Evolutionary conservation across 2,888 invertebrate genomes (phyloP).

Genomic region (Leptinotarsa haldemani): DNA sequence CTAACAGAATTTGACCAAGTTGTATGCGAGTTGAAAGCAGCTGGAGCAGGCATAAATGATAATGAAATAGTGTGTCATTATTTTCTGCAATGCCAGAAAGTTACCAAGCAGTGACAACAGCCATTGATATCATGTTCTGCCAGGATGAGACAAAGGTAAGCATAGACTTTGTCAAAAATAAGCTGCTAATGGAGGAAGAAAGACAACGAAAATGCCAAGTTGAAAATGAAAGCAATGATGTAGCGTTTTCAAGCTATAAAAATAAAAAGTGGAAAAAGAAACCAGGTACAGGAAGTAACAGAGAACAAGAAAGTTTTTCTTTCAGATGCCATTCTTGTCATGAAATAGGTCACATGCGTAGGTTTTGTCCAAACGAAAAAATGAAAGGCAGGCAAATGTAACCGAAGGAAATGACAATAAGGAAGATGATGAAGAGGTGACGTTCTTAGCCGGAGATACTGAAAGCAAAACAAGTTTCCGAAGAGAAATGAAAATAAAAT

Average conservation of each 20-base stretch:
- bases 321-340: constrained; percentile 40
- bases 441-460: constrained; percentile 27
- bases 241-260: constrained; percentile 10
- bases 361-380: constrained; percentile 25
- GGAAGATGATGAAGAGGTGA: constrained; percentile 6
- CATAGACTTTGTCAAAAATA: constrained; percentile 22
- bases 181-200: constrained; percentile 25
- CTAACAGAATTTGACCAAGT: constrained; percentile 22
- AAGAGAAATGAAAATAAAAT: constrained; percentile 30
- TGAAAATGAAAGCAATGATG: background rate
- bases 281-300: background rate
- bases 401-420: constrained; percentile 9
- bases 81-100: constrained; percentile 29
- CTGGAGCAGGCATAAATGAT: constrained; percentile 19
- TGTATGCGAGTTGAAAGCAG: constrained; percentile 15
- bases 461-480: background rate
- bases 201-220: constrained; percentile 20
- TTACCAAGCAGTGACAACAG: constrained; percentile 31
- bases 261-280: constrained; percentile 21
- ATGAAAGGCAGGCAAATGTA: constrained; percentile 19
- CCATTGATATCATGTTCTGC: constrained; percentile 33
- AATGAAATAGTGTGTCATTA: constrained; percentile 8
- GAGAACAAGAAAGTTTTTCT: constrained; percentile 24
- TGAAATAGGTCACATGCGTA: constrained; percentile 35
- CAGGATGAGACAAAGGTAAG: constrained; percentile 18